phyloP scores from a whole-genome alignment of 53 echinoderm and acorn worm species.

The Temnopleurus reevesii region DNA sequence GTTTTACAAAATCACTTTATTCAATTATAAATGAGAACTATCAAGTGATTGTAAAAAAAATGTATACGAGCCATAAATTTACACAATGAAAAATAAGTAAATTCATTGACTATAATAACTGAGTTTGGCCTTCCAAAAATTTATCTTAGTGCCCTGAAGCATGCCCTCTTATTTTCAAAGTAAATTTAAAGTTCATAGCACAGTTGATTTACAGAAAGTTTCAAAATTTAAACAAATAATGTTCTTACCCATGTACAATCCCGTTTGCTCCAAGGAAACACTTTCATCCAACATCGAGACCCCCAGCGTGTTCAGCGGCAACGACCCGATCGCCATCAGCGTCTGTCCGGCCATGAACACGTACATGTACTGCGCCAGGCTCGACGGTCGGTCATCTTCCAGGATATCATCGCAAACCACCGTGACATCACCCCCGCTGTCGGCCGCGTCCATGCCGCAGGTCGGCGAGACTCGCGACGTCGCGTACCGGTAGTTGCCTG shows the following conservation, averaged over 20 bases:
- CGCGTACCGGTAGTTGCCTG: slow-evolving; percentile 61
- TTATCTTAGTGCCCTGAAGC: too few relatives aligned
- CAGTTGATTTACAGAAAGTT: too few relatives aligned
- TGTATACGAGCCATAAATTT: too few relatives aligned
- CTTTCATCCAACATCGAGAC: slow-evolving; percentile 86
- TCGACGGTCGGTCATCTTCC: slow-evolving; percentile 28
- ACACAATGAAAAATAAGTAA: too few relatives aligned
- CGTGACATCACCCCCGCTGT: not conserved
- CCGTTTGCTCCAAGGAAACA: slow-evolving; percentile 72
- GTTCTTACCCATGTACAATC: slow-evolving; percentile 71
- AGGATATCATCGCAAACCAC: not conserved
- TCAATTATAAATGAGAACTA: too few relatives aligned
- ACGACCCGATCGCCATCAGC: slow-evolving; percentile 66
- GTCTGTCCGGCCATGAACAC: slow-evolving; percentile 79
- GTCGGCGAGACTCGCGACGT: slow-evolving; percentile 56
- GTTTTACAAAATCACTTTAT: too few relatives aligned
- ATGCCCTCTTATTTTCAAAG: too few relatives aligned
- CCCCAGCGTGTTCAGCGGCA: slow-evolving; percentile 77
- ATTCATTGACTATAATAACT: too few relatives aligned
- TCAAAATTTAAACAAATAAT: too few relatives aligned
- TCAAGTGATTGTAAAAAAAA: too few relatives aligned
- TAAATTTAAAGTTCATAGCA: too few relatives aligned
- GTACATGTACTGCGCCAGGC: slow-evolving; percentile 74
- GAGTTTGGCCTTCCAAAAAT: too few relatives aligned
- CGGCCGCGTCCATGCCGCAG: not conserved